phyloP scores from a whole-genome alignment of 2,797 vertebrate species.

The Anniella stebbinsi region DNA sequence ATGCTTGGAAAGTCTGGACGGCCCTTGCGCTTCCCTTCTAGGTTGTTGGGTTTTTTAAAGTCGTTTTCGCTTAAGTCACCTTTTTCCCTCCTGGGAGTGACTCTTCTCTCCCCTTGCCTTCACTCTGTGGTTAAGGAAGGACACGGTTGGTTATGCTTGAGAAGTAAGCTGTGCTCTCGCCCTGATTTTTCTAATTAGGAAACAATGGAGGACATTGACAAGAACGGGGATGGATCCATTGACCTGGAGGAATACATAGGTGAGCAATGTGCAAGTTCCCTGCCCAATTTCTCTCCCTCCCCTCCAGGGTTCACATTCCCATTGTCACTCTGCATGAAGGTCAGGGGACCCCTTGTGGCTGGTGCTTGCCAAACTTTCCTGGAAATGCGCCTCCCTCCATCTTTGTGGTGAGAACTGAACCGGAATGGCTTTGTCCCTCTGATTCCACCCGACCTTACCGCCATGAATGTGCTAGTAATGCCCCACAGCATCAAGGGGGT shows the following conservation, averaged over 20 bases:
- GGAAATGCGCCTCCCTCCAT: accelerated
- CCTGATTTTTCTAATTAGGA: constrained; percentile 78
- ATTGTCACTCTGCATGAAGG: too few species aligned
- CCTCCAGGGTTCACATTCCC: background rate
- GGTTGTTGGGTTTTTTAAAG: too few species aligned
- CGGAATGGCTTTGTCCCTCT: background rate
- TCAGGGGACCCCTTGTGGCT: background rate
- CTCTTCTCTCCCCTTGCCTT: background rate
- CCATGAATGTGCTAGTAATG: background rate
- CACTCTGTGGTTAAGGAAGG: background rate
- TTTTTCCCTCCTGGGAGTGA: too few species aligned
- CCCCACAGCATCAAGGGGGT: too few species aligned
- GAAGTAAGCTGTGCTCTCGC: background rate
- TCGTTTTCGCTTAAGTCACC: background rate
- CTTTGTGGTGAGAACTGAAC: background rate
- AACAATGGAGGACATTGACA: constrained; percentile 95
- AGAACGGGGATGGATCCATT: constrained; percentile 92
- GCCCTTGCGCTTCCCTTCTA: background rate
- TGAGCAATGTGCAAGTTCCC: constrained; percentile 70
- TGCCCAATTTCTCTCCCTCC: accelerated
- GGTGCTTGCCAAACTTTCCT: background rate
- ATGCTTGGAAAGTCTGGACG: too few species aligned
- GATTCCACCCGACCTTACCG: accelerated
- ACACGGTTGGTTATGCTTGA: too few species aligned
- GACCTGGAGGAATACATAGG: constrained; percentile 93